Evolutionary conservation across 2,797 vertebrate species (phyloP).

Genomic region (Thaleichthys pacificus): DNA sequence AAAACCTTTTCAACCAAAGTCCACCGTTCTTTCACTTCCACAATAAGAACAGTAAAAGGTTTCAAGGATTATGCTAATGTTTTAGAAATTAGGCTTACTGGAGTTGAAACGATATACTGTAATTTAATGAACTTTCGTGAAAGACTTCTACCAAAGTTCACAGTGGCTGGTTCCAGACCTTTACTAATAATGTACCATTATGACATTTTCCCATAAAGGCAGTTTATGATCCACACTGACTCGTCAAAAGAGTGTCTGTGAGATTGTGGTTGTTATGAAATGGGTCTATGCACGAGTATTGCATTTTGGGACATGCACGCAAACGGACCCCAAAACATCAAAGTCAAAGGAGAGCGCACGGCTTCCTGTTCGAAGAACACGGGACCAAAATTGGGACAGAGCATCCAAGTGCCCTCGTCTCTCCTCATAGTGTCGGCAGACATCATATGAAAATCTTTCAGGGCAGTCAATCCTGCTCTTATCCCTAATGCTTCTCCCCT

Average conservation of each 20-base stretch:
- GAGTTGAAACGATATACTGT: neutral
- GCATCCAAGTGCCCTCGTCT: conserved; percentile 9
- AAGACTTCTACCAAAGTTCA: conserved; percentile 21
- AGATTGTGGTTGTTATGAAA: no score
- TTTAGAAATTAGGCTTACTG: neutral
- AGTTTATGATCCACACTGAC: conserved; percentile 16
- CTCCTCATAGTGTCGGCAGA: conserved; percentile 14
- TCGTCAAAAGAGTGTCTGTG: conserved; percentile 20
- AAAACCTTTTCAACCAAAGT: neutral
- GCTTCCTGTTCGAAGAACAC: no score
- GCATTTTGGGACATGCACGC: no score
- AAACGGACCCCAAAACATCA: no score
- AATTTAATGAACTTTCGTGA: conserved; percentile 10
- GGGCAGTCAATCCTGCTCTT: conserved; percentile 17
- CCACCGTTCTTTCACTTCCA: neutral
- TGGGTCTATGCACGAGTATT: no score
- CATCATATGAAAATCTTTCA: neutral
- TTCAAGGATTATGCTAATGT: neutral
- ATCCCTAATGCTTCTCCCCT: neutral
- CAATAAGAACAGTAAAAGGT: neutral
- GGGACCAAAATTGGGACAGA: conserved; percentile 8
- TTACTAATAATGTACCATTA: conserved; percentile 12
- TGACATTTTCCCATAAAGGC: neutral
- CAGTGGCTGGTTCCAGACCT: conserved; percentile 12
- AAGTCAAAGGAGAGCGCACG: no score